These are phyloP conservation scores for Odocoileus virginianus DNA, from an alignment of 2,113 vertebrate genomes.

Conservation along the genomic window DNA sequence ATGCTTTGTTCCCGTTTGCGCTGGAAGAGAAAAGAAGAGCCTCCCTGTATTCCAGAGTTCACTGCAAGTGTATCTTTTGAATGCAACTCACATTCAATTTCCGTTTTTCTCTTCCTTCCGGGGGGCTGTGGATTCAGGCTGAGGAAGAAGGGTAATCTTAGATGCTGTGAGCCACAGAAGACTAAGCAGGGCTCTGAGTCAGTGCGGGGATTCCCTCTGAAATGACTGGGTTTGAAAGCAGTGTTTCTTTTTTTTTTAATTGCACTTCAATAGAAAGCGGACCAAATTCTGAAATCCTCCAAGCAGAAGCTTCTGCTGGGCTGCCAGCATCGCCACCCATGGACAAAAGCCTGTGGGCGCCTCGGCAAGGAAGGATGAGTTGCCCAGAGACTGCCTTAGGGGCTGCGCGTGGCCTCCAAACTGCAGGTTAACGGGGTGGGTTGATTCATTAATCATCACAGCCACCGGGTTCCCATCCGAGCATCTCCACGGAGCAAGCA, in stretches of 20 bases:
- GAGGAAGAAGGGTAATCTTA: conserved; percentile 63
- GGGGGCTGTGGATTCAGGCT: conserved; percentile 50
- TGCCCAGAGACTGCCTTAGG: background rate
- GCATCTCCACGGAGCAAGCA: background rate
- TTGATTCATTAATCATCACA: conserved; percentile 23
- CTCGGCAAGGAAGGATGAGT: rapidly evolving
- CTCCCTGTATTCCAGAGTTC: conserved; percentile 54
- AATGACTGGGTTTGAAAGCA: conserved; percentile 54
- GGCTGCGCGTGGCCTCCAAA: background rate
- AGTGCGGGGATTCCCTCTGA: conserved; percentile 40
- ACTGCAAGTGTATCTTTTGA: conserved; percentile 69
- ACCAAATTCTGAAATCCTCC: conserved; percentile 43
- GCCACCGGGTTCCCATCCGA: background rate
- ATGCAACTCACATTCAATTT: conserved; percentile 67
- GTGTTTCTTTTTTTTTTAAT: background rate
- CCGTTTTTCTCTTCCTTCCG: conserved; percentile 61
- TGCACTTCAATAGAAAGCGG: conserved; percentile 53
- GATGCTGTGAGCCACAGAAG: conserved; percentile 51
- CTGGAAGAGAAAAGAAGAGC: conserved; percentile 64
- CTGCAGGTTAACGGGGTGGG: background rate
- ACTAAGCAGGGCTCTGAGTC: conserved; percentile 56
- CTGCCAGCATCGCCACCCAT: rapidly evolving
- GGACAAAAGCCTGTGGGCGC: background rate
- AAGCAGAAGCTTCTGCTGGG: conserved; percentile 2
- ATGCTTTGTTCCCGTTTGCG: conserved; percentile 64